phyloP scores from a whole-genome alignment of 1,140 invertebrate genomes.

The Pseudomyrmex dendroicus region DNA sequence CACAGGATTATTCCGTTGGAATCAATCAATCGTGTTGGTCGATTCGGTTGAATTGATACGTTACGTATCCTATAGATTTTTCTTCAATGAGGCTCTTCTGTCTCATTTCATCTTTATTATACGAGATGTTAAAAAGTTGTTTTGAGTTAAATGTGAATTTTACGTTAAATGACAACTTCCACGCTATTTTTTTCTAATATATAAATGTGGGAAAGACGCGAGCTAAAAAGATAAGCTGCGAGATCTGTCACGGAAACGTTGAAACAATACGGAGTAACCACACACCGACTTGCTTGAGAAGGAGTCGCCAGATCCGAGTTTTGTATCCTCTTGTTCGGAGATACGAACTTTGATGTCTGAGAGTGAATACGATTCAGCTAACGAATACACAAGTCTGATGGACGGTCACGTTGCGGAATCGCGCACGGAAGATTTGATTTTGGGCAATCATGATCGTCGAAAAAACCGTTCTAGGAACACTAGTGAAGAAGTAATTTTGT shows the following conservation, averaged over 20 bases:
- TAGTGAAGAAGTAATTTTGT: slow-evolving; percentile 77
- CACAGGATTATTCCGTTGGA: too few species aligned
- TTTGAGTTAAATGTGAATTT: too few species aligned
- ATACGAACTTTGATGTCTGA: slow-evolving; percentile 82
- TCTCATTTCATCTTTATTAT: too few species aligned
- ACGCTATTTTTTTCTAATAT: background rate
- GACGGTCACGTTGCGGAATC: slow-evolving; percentile 90
- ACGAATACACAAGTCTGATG: slow-evolving; percentile 92
- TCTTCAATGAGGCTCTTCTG: too few species aligned
- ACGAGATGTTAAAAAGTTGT: too few species aligned
- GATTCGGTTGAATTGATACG: too few species aligned
- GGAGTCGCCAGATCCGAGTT: background rate
- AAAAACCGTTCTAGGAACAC: slow-evolving; percentile 79
- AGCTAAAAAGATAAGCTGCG: background rate
- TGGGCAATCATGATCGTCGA: slow-evolving; percentile 77
- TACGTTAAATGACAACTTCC: background rate
- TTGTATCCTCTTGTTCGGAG: slow-evolving; percentile 39
- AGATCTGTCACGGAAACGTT: background rate
- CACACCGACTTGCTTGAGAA: too few species aligned
- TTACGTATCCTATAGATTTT: too few species aligned
- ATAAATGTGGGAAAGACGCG: background rate
- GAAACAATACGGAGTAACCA: background rate
- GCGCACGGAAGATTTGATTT: slow-evolving; percentile 78
- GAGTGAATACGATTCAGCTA: slow-evolving; percentile 85
- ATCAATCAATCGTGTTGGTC: too few species aligned